Conservation (phyloP, 2,113 vertebrate species). For the Mus spicilegus region DNA sequence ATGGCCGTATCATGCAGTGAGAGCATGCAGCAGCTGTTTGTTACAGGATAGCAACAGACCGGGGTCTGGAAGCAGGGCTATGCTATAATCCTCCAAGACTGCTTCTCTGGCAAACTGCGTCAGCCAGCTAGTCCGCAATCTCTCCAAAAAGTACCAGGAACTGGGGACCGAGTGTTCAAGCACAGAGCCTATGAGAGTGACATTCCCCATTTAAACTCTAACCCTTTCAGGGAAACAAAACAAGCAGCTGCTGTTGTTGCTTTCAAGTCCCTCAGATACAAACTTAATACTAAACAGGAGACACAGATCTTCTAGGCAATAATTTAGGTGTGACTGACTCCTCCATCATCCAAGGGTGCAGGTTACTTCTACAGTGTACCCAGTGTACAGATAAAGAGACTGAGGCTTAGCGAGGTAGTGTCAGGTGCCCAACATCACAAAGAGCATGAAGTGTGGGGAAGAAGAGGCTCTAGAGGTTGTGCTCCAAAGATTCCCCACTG, state of each 20-base stretch:
- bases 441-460: not conserved
- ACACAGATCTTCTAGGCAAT: not conserved
- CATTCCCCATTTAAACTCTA: not conserved
- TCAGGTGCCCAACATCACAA: not conserved
- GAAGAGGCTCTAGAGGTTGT: not conserved
- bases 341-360: not conserved
- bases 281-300: not conserved
- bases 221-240: not conserved
- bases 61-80: not conserved
- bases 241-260: not conserved
- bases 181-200: not conserved
- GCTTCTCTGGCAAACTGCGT: not conserved
- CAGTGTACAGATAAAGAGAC: not conserved
- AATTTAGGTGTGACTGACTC: not conserved
- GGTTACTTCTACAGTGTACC: not conserved
- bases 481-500: not conserved
- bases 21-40: not conserved
- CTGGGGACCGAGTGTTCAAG: not conserved
- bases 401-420: not conserved
- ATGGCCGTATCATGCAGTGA: accelerated
- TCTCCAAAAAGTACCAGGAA: not conserved
- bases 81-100: not conserved
- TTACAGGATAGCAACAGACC: not conserved
- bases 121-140: not conserved
- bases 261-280: not conserved